Conservation (phyloP, 2,113 vertebrate species). For the Microtus ochrogaster region DNA sequence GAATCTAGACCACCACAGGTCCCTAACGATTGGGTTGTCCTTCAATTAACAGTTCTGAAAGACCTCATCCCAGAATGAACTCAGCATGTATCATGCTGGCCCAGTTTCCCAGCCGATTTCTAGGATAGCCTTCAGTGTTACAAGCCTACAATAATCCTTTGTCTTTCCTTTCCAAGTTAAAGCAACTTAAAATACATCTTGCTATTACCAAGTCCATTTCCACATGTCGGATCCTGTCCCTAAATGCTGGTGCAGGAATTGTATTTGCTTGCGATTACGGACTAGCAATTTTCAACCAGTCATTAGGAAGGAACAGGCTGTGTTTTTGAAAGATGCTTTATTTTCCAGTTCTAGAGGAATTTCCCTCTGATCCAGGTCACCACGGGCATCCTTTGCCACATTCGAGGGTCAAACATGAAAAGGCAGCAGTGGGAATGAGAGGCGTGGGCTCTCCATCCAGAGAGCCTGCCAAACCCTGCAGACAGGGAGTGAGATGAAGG, state of each 20-base stretch:
- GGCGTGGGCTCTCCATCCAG: not conserved
- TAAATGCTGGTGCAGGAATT: not conserved
- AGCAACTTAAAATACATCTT: not conserved
- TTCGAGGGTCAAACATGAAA: conserved; percentile 74
- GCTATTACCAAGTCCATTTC: not conserved
- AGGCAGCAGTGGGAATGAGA: conserved; percentile 33
- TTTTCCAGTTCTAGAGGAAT: conserved; percentile 44
- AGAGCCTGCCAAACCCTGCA: conserved; percentile 53
- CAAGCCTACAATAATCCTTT: not conserved
- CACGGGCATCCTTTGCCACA: not conserved
- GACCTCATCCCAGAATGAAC: not conserved
- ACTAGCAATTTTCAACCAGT: not conserved
- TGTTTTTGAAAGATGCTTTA: conserved; percentile 61
- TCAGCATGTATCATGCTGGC: accelerated
- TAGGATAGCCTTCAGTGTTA: not conserved
- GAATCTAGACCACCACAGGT: not conserved
- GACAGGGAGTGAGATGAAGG: conserved; percentile 68
- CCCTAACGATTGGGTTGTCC: not conserved
- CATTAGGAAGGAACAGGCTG: not conserved
- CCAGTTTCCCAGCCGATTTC: not conserved
- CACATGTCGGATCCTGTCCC: not conserved
- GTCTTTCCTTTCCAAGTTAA: not conserved
- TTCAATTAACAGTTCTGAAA: not conserved
- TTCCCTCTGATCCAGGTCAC: conserved; percentile 62
- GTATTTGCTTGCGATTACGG: not conserved